Percentiles rank a stretch among this genome's conserved stretches.
These are phyloP conservation scores for Oreochromis spilurus DNA, from an alignment of 2,113 vertebrate genomes.

Conservation along the genomic window DNA sequence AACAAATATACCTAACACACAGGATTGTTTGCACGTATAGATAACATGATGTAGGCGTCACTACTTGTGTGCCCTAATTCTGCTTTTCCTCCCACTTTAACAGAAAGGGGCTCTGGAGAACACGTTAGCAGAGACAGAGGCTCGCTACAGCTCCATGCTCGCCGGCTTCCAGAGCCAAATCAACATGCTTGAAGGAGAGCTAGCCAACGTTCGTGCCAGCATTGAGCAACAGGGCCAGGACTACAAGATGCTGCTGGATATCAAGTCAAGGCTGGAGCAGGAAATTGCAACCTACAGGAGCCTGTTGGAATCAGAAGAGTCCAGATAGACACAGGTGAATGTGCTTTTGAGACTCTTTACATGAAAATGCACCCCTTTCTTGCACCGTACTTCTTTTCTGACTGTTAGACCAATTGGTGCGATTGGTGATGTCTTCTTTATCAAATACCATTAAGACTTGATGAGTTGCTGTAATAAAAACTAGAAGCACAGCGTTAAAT, in stretches of 20 bases:
- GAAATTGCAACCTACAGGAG: slow-evolving; percentile 78
- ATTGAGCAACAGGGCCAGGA: slow-evolving; percentile 74
- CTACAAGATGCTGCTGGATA: slow-evolving; percentile 72
- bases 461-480: not conserved
- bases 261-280: slow-evolving; percentile 77
- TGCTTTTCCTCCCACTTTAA: not conserved
- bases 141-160: slow-evolving; percentile 71
- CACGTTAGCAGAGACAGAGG: slow-evolving; percentile 73
- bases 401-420: slow-evolving; percentile 38
- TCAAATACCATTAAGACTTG: not conserved
- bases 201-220: slow-evolving; percentile 64
- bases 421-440: slow-evolving; percentile 25
- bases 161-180: slow-evolving; percentile 68
- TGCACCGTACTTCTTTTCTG: not conserved
- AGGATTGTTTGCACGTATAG: not conserved
- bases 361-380: fast-evolving
- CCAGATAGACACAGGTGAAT: slow-evolving; percentile 47
- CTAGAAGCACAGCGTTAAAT: not conserved
- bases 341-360: not conserved
- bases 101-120: slow-evolving; percentile 76
- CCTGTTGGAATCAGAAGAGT: slow-evolving; percentile 75
- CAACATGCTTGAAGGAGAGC: slow-evolving; percentile 69
- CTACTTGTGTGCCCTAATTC: not conserved
- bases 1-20: not conserved
- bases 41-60: not conserved